phyloP scores from a whole-genome alignment of 2,113 vertebrate genomes.

The Deroptyus accipitrinus region DNA sequence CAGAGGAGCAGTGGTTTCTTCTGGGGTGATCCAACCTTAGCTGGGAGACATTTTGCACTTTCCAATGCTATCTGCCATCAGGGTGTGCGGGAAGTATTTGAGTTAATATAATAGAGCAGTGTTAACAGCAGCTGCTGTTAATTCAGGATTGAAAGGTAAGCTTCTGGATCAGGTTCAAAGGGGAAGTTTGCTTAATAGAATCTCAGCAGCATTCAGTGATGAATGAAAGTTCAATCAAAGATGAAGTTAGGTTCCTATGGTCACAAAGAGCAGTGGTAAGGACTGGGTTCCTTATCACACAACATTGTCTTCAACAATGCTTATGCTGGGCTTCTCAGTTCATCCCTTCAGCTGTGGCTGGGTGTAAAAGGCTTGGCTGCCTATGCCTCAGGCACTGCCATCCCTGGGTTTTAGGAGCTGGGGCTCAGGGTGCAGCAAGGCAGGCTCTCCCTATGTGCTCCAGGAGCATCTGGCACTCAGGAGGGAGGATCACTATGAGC shows the following conservation, averaged over 20 bases:
- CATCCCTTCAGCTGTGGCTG: neutral
- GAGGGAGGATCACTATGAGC: neutral
- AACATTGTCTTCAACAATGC: neutral
- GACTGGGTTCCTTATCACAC: neutral
- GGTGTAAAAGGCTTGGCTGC: neutral
- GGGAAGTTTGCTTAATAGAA: neutral
- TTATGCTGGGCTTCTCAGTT: rapidly evolving
- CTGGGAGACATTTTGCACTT: neutral
- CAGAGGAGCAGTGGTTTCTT: neutral
- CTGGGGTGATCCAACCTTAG: neutral
- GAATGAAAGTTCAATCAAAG: neutral
- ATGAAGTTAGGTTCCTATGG: neutral
- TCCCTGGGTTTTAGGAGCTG: neutral
- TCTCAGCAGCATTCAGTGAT: neutral
- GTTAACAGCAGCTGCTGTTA: neutral
- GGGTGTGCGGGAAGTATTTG: neutral
- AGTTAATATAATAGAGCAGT: neutral
- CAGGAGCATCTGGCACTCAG: rapidly evolving
- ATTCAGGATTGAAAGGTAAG: neutral
- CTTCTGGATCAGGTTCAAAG: neutral
- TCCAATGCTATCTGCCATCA: rapidly evolving
- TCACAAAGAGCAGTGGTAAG: neutral
- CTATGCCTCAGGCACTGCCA: neutral
- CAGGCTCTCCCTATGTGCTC: too few relatives aligned
- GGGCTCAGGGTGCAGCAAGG: neutral